Conservation (phyloP, 2,888 invertebrate genomes). For the Torymus texanus region DNA sequence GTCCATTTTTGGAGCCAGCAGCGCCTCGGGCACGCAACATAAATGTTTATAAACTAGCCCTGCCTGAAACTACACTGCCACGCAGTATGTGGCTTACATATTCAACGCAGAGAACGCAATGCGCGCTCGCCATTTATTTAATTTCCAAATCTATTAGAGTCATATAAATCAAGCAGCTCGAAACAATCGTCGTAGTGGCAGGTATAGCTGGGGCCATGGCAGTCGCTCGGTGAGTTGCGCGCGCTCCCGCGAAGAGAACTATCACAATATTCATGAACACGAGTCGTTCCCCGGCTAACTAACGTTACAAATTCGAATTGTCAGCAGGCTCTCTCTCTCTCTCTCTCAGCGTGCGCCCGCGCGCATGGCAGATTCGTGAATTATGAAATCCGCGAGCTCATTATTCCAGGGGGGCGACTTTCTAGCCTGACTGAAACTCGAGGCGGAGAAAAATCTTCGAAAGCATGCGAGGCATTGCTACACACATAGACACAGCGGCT, state of each 20-base stretch:
- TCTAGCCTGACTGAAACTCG: conserved; percentile 9
- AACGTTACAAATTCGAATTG: conserved; percentile 46
- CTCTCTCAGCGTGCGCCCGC: not conserved
- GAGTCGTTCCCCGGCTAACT: conserved; percentile 31
- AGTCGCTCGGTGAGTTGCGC: too few species aligned
- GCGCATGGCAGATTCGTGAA: conserved; percentile 18
- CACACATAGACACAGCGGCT: too few species aligned
- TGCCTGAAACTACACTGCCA: too few species aligned
- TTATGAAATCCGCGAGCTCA: conserved; percentile 41
- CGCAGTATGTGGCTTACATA: conserved; percentile 1
- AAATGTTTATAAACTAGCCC: too few species aligned
- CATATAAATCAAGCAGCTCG: conserved; percentile 32
- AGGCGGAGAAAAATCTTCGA: not conserved
- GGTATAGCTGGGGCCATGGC: not conserved
- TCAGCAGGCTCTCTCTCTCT: not conserved
- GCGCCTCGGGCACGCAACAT: too few species aligned
- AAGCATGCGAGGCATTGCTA: not conserved
- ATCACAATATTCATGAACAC: conserved; percentile 36
- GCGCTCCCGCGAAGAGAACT: not conserved
- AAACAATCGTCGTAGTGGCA: conserved; percentile 31
- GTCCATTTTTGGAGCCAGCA: too few species aligned
- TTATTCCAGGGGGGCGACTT: conserved; percentile 32
- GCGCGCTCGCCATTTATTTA: conserved; percentile 13
- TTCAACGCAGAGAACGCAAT: not conserved
- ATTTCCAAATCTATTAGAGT: conserved; percentile 22